phyloP scores from a whole-genome alignment of 1,140 invertebrate species.

The Pseudomyrmex gracilis region DNA sequence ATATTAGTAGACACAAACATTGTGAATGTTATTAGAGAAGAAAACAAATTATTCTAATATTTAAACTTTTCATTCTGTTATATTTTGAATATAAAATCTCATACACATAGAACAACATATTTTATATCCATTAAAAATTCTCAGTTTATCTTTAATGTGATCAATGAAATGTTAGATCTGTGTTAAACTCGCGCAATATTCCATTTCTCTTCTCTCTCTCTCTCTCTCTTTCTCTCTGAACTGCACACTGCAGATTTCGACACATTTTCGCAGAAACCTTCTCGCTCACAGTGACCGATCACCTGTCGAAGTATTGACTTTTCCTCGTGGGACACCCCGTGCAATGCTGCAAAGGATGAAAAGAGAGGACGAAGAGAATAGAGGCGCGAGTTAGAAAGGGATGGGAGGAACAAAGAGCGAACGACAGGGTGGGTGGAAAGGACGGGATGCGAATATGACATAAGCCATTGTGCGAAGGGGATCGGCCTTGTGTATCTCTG shows the following conservation, averaged over 20 bases:
- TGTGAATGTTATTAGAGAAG: neutral
- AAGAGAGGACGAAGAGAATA: neutral
- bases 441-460: slow-evolving; percentile 65
- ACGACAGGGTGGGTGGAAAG: neutral
- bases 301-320: slow-evolving; percentile 36
- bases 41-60: neutral
- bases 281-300: slow-evolving; percentile 30
- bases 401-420: neutral
- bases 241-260: neutral
- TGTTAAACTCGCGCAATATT: neutral
- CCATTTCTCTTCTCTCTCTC: neutral
- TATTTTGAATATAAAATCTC: no score
- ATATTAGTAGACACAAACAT: neutral
- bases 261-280: slow-evolving; percentile 38
- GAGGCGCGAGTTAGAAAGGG: neutral
- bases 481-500: slow-evolving; percentile 56
- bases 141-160: neutral
- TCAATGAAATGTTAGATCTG: neutral
- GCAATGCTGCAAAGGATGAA: neutral
- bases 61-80: no score
- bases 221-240: no score
- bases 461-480: slow-evolving; percentile 66
- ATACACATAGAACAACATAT: no score
- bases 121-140: no score
- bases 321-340: slow-evolving; percentile 17